phyloP scores from a whole-genome alignment of 2,888 invertebrate genomes.

The Melinaea menophilus region DNA sequence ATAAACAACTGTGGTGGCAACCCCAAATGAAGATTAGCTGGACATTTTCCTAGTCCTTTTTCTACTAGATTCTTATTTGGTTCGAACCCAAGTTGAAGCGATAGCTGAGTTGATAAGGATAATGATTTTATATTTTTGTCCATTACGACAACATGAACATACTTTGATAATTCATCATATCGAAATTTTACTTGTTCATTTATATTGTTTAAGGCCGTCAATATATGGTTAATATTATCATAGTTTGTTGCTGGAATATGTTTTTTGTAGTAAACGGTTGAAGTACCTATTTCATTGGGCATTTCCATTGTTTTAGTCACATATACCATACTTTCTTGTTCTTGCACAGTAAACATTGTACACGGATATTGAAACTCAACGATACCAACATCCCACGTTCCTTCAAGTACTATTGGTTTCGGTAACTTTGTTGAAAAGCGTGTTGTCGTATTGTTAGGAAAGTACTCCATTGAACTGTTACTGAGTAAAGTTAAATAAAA shows the following conservation, averaged over 20 bases:
- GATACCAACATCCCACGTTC: constrained; percentile 20
- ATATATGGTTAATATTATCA: constrained; percentile 8
- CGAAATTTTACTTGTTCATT: neutral
- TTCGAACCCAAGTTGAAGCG: constrained; percentile 2
- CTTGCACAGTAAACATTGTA: constrained; percentile 18
- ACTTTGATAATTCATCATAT: too few species aligned
- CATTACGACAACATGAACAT: too few species aligned
- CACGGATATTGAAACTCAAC: constrained; percentile 27
- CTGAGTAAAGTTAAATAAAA: constrained; percentile 12
- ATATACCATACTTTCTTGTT: too few species aligned
- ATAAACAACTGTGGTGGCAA: too few species aligned
- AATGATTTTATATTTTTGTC: neutral
- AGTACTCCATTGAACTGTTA: constrained; percentile 12
- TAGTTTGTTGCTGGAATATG: constrained; percentile 6
- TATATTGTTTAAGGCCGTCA: neutral
- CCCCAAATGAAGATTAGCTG: too few species aligned
- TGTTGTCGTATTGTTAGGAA: constrained; percentile 15
- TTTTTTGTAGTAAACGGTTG: neutral
- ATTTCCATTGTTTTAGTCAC: neutral
- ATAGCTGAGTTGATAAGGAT: neutral
- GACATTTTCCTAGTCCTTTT: neutral
- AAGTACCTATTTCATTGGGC: constrained; percentile 2
- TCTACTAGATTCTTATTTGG: constrained; percentile 10
- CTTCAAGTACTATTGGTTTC: constrained; percentile 14
- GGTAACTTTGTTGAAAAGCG: constrained; percentile 14